Evolutionary conservation across 2,113 vertebrate species (phyloP), one percentile per base, ranked within the genome.

Genomic region (Mus spicilegus): DNA sequence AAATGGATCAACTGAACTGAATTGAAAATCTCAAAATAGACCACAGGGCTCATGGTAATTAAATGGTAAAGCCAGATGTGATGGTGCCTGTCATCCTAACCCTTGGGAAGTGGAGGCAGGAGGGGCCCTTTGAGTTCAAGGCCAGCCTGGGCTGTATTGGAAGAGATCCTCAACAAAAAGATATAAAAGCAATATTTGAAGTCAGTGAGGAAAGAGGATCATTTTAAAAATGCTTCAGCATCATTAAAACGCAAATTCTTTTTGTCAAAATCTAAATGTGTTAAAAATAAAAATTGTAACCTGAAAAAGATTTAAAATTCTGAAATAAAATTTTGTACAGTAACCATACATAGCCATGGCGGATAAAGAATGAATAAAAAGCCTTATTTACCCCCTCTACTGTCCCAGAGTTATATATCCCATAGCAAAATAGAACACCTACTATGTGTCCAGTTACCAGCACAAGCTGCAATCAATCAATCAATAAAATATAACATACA

Each of bases 221-320:
- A 51, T 80, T 84, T 84, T 72, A 49, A 56, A 58, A 54, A 28
- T n/a, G 65, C 67, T 30, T 67, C 19, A 84, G 75, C 46, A 46
- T 95, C 54, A 14, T 75, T 69, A 75, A 93, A 36, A 63, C 30
- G 56, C 19, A 54, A 75, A 7, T 19, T 36, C 6, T 88, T 58
- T 19, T 85, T 78, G n/a, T 80, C 54, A n/a, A 89, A 67, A 87
- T 89, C 16, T 56, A 91, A 69, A 70, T 30, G 8, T 36, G 69
- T 85, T 91, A 82, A 94, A 89, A 28, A 26, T 85, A 93, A 93
- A 94, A 49, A 36, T 80, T 61, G 39, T 90, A 42, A 80, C 13
- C 4, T 85, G 63, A 90, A 92, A 92, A 94, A 76, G 78, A 65
- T 58, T 61, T 54, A 86, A 73, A 89, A 49, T 65, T 36, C 10